Base-by-base conservation (phyloP, 2,888 invertebrate species). In the Baronia brevicornis region DNA sequence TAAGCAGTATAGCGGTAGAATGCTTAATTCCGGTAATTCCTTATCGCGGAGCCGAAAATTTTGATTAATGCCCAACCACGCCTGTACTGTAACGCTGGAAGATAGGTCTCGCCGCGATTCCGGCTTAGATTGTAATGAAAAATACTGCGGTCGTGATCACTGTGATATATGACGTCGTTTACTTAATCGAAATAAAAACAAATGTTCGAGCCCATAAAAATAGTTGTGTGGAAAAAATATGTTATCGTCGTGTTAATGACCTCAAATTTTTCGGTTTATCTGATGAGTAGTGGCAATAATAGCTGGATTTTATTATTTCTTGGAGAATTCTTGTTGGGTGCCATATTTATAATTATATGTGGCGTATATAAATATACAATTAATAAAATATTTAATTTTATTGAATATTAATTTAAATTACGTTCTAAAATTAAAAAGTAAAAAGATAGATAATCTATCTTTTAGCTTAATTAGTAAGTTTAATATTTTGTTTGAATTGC, bases 241-340 rank as follows among this genome's bases (percentile, higher is more conserved):
- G 29, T 60, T 70, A 67, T 69, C 64, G 51, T 39, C 19, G 61
- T 72, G 73, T 75, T 77, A 74, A 75, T 75, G 77, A 74, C 68
- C 68, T 60, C 50, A 60, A 64, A 67, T 62, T 60, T 58, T 54
- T 57, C 31, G 48, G 48, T 60, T 75, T 80, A 80, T 80, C 79
- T 56, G 51, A 61, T 65, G 57, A 55, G 53, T 51, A 61, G 50
- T 45, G 58, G 58, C 54, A 70, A 74, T 80, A 77, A 79, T 77
- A 69, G 77, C 70, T 74, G 78, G 70, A 51, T 67, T 68, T 73
- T 69, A 74, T 70, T 69, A 36, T 36, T 26, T 27, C 13, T 22
- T 13, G 18, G 5, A 17, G 20, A 11, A 18, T 11, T 9, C 26
- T 14, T 28, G 24, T 25, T 32, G 27, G n/a, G 13, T 21, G 7